These are phyloP conservation scores for Eristalis intricaria DNA, from an alignment of 2,888 invertebrate genomes.

Conservation along the genomic window DNA sequence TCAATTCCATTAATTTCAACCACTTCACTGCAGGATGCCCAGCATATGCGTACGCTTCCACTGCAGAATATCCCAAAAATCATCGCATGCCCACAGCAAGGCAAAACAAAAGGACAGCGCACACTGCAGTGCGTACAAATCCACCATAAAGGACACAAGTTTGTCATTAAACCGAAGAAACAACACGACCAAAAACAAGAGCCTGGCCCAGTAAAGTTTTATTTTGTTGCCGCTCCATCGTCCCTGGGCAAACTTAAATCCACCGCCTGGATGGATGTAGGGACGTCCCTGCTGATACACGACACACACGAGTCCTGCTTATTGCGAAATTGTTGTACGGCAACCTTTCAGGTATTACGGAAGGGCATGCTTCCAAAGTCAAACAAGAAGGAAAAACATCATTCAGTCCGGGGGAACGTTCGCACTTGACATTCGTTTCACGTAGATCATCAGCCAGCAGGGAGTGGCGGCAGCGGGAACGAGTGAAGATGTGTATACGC, in stretches of 20 bases:
- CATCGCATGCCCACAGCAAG: background rate
- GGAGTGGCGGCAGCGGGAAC: background rate
- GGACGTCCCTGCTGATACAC: background rate
- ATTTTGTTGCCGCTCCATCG: too few relatives aligned
- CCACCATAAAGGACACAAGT: slow-evolving; percentile 14
- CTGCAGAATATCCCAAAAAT: background rate
- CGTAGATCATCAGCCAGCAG: slow-evolving; percentile 35
- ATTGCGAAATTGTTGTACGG: slow-evolving; percentile 30
- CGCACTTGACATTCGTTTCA: slow-evolving; percentile 31
- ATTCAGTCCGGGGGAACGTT: background rate
- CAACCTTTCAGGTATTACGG: slow-evolving; percentile 30
- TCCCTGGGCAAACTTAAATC: background rate
- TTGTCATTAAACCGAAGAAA: slow-evolving; percentile 7
- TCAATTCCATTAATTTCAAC: slow-evolving; percentile 1
- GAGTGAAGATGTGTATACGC: too few relatives aligned
- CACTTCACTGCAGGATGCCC: slow-evolving; percentile 9
- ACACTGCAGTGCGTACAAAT: slow-evolving; percentile 4
- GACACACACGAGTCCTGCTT: slow-evolving; percentile 11
- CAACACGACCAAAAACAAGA: background rate
- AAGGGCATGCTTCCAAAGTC: slow-evolving; percentile 16
- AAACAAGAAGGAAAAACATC: slow-evolving; percentile 20
- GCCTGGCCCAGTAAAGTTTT: background rate
- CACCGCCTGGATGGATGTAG: background rate
- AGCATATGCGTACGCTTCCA: background rate
- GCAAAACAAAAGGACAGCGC: background rate